Conservation (phyloP, 1,140 invertebrate species). For the Hylyphantes graminicola region DNA sequence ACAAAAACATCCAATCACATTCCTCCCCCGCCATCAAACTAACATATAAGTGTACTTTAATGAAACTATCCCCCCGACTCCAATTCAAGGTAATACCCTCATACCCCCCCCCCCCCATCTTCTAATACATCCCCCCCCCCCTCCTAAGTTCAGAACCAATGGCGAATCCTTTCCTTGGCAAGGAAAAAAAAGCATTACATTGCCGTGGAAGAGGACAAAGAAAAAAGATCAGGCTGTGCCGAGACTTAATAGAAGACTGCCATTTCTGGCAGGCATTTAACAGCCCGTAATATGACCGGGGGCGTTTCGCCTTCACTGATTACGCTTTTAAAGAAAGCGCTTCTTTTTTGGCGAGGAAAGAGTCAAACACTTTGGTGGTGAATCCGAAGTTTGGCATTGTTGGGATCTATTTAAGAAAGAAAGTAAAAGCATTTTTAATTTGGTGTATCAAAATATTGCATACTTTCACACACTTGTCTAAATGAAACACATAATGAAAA, state of each 20-base stretch:
- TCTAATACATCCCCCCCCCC: neutral
- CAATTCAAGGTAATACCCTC: slow-evolving; percentile 46
- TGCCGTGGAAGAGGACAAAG: slow-evolving; percentile 21
- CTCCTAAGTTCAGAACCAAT: slow-evolving; percentile 22
- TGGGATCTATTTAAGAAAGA: too few species aligned
- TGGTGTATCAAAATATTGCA: too few species aligned
- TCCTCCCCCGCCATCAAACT: too few species aligned
- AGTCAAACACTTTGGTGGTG: too few species aligned
- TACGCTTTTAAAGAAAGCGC: slow-evolving; percentile 55
- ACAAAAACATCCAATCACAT: too few species aligned
- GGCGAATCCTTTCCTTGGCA: slow-evolving; percentile 44
- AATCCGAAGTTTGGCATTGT: too few species aligned
- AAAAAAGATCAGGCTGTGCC: slow-evolving; percentile 6
- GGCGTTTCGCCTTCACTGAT: slow-evolving; percentile 48
- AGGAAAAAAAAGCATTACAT: slow-evolving; percentile 44
- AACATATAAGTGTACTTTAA: slow-evolving; percentile 7
- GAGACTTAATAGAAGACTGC: slow-evolving; percentile 52
- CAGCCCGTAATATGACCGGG: slow-evolving; percentile 55
- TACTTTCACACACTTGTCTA: too few species aligned
- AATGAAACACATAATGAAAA: too few species aligned
- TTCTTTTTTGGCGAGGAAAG: too few species aligned
- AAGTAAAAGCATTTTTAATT: too few species aligned
- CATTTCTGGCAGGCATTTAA: slow-evolving; percentile 59
- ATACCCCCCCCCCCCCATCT: slow-evolving; percentile 15
- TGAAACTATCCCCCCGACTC: slow-evolving; percentile 22